Conservation (phyloP, 2,888 invertebrate genomes). For the Phlogophora meticulosa region DNA sequence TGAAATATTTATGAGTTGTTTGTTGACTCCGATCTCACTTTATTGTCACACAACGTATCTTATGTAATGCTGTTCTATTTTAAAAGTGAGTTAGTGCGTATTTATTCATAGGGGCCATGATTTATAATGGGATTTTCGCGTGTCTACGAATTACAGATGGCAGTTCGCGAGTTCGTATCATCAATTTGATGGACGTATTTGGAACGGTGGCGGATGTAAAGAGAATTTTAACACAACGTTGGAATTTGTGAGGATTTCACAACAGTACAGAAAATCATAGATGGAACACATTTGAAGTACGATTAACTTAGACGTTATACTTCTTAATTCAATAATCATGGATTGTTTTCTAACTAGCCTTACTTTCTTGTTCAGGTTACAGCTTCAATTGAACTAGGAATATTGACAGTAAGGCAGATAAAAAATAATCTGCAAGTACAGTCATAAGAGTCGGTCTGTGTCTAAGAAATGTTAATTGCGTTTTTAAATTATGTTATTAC, state of each 20-base stretch:
- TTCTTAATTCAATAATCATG: no score
- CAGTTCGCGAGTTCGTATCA: slow-evolving; percentile 4
- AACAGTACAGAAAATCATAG: neutral
- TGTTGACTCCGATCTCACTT: slow-evolving; percentile 75
- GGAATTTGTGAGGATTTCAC: neutral
- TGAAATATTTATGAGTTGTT: slow-evolving; percentile 82
- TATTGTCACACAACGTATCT: slow-evolving; percentile 67
- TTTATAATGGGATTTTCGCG: slow-evolving; percentile 43
- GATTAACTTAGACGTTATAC: no score
- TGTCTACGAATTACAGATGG: slow-evolving; percentile 24
- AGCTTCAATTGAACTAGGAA: no score
- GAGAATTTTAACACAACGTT: neutral
- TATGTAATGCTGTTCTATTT: slow-evolving; percentile 63
- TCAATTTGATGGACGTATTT: slow-evolving; percentile 14
- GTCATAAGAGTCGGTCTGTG: neutral
- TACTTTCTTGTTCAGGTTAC: no score
- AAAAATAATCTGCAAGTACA: no score
- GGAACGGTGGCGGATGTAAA: slow-evolving; percentile 12
- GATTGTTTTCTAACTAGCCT: no score
- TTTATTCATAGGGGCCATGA: slow-evolving; percentile 36
- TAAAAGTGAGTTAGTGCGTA: slow-evolving; percentile 23
- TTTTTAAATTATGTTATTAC: slow-evolving; percentile 9
- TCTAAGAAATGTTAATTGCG: neutral
- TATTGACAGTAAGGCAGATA: no score
- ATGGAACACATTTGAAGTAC: neutral